These are phyloP conservation scores for Auanema freiburgensis DNA, from an alignment of 2,888 invertebrate species.

Conservation along the genomic window DNA sequence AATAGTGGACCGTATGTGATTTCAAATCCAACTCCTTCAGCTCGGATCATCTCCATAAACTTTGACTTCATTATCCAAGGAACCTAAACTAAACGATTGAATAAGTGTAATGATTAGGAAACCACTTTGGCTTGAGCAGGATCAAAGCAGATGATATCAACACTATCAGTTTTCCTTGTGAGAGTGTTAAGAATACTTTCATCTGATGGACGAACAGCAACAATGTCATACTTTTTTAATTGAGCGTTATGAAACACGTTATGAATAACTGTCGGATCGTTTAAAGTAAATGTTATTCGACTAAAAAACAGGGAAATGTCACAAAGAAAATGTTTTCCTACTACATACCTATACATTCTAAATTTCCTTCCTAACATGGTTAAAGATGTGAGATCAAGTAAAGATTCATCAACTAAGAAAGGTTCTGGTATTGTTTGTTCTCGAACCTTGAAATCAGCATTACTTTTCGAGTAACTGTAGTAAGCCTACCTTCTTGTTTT, in stretches of 20 bases:
- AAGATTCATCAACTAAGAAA: constrained; percentile 48
- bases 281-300: constrained; percentile 38
- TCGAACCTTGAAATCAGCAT: constrained; percentile 7
- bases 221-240: constrained; percentile 47
- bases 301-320: too few species aligned
- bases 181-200: constrained; percentile 58
- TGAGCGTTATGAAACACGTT: constrained; percentile 32
- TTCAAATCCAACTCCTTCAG: constrained; percentile 43
- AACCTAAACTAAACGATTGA: constrained; percentile 25
- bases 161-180: constrained; percentile 55
- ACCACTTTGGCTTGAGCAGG: constrained; percentile 28
- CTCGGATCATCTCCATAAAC: constrained; percentile 33
- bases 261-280: constrained; percentile 35
- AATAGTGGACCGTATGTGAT: constrained; percentile 31
- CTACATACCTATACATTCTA: constrained; percentile 55
- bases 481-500: constrained; percentile 3
- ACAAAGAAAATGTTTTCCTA: too few species aligned
- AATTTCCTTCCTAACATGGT: constrained; percentile 52
- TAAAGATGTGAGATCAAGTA: constrained; percentile 46
- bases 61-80: constrained; percentile 34
- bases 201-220: constrained; percentile 57
- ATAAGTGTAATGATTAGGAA: too few species aligned
- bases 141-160: constrained; percentile 58
- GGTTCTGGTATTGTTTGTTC: constrained; percentile 55
- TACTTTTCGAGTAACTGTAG: constrained; percentile 18